phyloP scores from a whole-genome alignment of 2,888 invertebrate species.

The Sussaba pulchella region DNA sequence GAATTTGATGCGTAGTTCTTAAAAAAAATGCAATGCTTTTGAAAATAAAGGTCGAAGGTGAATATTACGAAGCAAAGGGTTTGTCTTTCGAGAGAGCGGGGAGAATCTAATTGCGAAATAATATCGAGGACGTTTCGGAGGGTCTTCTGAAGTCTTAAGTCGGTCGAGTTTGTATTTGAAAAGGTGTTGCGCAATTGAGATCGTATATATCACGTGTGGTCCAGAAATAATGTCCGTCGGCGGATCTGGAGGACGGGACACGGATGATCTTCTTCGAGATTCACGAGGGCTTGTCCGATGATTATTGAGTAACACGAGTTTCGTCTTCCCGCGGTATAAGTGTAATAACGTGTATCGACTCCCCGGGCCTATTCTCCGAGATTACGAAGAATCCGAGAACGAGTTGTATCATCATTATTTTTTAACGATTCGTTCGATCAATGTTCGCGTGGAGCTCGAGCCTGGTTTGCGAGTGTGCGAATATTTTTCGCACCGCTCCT shows the following conservation, averaged over 20 bases:
- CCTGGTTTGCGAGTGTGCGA: no score
- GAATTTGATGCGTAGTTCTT: no score
- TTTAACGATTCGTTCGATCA: neutral
- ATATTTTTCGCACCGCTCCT: no score
- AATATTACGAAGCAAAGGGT: neutral
- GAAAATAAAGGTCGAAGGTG: neutral
- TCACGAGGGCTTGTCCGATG: neutral
- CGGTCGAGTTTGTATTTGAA: neutral
- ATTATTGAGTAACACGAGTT: neutral
- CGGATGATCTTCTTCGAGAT: neutral
- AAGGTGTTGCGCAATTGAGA: neutral
- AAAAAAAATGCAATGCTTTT: no score
- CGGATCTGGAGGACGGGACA: no score
- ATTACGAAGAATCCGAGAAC: neutral
- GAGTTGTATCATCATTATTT: neutral
- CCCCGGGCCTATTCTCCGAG: neutral
- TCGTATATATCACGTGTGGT: neutral
- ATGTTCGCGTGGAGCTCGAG: no score
- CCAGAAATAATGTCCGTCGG: no score
- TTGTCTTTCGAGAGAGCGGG: neutral
- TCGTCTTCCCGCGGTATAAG: slow-evolving; percentile 1
- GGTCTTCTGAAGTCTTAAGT: neutral
- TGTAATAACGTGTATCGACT: neutral
- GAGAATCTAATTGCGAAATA: neutral
- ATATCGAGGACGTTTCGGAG: neutral